phyloP scores from a whole-genome alignment of 2,797 vertebrate genomes.

The Chrysocyon brachyurus region DNA sequence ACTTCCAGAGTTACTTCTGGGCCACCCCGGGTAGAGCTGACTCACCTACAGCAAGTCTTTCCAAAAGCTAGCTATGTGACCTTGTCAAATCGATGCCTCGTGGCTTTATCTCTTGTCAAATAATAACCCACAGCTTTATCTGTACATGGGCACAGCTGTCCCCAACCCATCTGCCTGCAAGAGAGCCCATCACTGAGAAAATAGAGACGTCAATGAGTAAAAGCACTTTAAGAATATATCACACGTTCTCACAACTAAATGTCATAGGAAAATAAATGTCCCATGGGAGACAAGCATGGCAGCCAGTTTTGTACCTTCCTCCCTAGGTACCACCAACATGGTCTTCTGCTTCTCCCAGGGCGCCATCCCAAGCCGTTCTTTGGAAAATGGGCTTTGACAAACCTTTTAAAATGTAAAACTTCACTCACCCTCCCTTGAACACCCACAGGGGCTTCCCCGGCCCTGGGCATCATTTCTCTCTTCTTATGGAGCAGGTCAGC shows the following conservation, averaged over 20 bases:
- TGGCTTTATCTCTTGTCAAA: background rate
- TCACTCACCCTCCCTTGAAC: background rate
- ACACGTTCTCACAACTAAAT: background rate
- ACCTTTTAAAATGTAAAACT: background rate
- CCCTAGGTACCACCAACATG: background rate
- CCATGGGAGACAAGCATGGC: background rate
- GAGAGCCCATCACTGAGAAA: background rate
- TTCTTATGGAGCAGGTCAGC: background rate
- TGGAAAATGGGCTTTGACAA: background rate
- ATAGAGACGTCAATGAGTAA: background rate
- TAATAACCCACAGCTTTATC: background rate
- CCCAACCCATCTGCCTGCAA: background rate
- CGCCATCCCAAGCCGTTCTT: background rate
- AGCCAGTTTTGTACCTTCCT: too few relatives aligned
- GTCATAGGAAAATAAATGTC: background rate
- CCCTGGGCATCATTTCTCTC: background rate
- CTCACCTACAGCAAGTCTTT: background rate
- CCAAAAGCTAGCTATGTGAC: background rate
- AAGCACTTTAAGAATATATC: background rate
- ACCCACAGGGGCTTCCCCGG: background rate
- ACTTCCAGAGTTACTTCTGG: background rate
- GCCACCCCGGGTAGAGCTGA: background rate
- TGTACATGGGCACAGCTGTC: background rate
- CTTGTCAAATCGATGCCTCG: background rate
- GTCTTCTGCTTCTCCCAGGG: rapidly evolving